phyloP scores from a whole-genome alignment of 1,140 invertebrate species.

The Drosophila biarmipes region DNA sequence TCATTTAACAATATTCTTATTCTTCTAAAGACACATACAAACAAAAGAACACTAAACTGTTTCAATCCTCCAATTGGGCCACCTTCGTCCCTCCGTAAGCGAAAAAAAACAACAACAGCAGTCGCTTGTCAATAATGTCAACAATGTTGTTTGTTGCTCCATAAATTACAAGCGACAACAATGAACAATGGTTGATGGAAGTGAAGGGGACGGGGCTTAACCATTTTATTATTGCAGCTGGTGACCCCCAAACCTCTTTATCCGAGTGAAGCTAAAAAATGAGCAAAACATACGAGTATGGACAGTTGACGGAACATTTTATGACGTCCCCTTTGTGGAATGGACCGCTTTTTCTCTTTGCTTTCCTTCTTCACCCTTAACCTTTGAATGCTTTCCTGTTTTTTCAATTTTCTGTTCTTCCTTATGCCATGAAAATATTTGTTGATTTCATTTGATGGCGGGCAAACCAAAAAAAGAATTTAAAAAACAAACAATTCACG shows the following conservation, averaged over 20 bases:
- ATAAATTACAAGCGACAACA: conserved; percentile 71
- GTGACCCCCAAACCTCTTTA: conserved; percentile 21
- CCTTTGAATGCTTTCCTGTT: neutral
- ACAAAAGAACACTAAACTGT: conserved; percentile 47
- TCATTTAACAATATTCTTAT: no score
- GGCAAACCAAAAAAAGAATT: neutral
- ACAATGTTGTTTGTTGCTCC: conserved; percentile 78
- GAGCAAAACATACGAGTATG: conserved; percentile 34
- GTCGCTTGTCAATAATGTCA: conserved; percentile 77
- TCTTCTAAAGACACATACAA: neutral
- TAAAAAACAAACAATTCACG: no score
- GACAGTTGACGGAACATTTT: conserved; percentile 50
- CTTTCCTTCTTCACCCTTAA: neutral
- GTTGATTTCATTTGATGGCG: conserved; percentile 47
- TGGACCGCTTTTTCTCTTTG: neutral
- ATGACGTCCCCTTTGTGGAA: conserved; percentile 25
- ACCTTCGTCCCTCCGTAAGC: conserved; percentile 3
- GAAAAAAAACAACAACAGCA: conserved; percentile 13
- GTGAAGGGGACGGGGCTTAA: neutral
- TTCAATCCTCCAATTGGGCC: conserved; percentile 52
- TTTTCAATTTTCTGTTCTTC: neutral
- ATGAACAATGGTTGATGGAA: conserved; percentile 18
- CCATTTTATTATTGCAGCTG: conserved; percentile 74
- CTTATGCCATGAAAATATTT: conserved; percentile 50
- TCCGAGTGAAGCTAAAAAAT: neutral